These are phyloP conservation scores for Myotis findleyi DNA, from an alignment of 2,797 vertebrate species.

Conservation along the genomic window DNA sequence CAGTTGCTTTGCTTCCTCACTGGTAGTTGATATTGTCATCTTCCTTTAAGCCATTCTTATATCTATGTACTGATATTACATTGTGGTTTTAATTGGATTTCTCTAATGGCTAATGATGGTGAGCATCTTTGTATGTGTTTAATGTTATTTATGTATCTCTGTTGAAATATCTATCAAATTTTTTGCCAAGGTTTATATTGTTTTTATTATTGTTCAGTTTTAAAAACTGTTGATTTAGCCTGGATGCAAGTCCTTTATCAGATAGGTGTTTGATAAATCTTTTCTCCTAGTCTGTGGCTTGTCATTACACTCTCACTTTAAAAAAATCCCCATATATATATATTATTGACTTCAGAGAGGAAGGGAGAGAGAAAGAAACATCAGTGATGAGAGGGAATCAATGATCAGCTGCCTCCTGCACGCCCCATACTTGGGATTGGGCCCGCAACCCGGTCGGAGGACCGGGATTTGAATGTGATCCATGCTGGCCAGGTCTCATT, in stretches of 20 bases:
- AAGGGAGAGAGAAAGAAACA: too few species aligned
- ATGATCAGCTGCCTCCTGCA: too few species aligned
- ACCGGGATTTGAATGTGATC: too few species aligned
- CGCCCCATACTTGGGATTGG: too few species aligned
- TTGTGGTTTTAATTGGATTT: neutral
- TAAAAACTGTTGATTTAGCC: neutral
- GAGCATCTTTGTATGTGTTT: neutral
- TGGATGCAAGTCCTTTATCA: neutral
- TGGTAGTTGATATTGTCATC: neutral
- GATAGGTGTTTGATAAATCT: neutral
- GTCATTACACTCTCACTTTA: neutral
- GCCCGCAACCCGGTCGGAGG: too few species aligned
- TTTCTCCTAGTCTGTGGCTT: neutral
- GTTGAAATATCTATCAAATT: neutral
- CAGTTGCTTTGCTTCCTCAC: neutral
- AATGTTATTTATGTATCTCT: neutral
- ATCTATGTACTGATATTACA: neutral
- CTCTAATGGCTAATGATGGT: neutral
- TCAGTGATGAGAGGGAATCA: too few species aligned
- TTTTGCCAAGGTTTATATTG: neutral
- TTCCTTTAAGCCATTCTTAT: neutral
- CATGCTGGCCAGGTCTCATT: neutral
- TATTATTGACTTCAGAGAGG: too few species aligned
- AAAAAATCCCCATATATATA: too few species aligned
- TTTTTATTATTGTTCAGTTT: slow-evolving; percentile 4